Conservation (phyloP, 2,797 vertebrate species). For the Protonibea diacanthus region DNA sequence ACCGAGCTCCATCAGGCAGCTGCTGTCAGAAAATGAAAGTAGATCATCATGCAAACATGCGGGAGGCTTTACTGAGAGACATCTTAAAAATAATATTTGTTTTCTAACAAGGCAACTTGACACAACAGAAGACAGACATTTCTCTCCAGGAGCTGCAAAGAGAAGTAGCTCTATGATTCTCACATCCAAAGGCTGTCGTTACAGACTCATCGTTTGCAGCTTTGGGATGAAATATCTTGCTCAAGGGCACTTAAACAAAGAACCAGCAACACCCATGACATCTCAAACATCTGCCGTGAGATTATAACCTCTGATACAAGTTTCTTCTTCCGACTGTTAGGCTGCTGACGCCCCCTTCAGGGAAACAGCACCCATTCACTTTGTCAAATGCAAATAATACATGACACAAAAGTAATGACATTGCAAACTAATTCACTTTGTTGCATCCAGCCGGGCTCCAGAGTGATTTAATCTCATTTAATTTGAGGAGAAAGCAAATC, state of each 20-base stretch:
- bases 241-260: background rate
- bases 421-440: background rate
- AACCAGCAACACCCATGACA: background rate
- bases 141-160: background rate
- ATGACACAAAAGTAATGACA: background rate
- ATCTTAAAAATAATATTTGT: background rate
- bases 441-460: background rate
- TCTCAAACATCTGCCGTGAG: no score
- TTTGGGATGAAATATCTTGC: background rate
- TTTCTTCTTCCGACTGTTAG: background rate
- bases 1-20: constrained; percentile 10
- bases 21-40: constrained; percentile 32
- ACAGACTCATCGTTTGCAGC: background rate
- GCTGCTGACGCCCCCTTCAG: constrained; percentile 44
- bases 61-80: constrained; percentile 4
- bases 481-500: background rate
- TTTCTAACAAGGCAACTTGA: background rate
- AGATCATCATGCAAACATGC: constrained; percentile 30
- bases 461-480: constrained; percentile 16
- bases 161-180: background rate
- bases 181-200: background rate
- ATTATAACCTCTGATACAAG: constrained; percentile 3
- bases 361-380: constrained; percentile 3
- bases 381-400: constrained; percentile 21
- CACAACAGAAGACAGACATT: background rate